Conservation (phyloP, 1,140 invertebrate species). For the Myzus persicae region DNA sequence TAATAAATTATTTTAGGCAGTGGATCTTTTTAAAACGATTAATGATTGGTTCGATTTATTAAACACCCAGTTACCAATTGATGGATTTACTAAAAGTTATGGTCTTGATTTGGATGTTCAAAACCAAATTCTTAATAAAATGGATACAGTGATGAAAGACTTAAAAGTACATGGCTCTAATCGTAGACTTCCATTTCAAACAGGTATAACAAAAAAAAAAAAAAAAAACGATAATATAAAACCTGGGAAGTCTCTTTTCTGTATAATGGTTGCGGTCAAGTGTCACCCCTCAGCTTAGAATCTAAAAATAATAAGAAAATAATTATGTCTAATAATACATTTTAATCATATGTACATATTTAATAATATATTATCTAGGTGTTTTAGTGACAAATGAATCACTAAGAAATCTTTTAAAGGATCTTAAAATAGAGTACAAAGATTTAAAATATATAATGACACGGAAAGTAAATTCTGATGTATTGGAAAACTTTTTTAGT, state of each 20-base stretch:
- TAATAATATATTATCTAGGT: neutral
- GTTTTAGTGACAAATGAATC: neutral
- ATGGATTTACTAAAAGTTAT: neutral
- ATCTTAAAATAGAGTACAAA: neutral
- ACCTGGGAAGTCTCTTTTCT: no score
- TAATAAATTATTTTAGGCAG: neutral
- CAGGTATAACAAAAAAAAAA: neutral
- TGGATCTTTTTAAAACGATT: neutral
- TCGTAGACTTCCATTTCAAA: neutral
- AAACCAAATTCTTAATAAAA: neutral
- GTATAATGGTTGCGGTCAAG: no score
- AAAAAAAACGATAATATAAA: no score
- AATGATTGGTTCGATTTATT: no score
- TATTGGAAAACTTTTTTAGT: constrained; percentile 7
- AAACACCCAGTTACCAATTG: neutral
- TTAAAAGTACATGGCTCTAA: neutral
- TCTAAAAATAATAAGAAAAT: no score
- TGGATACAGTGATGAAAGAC: neutral
- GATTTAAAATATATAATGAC: neutral
- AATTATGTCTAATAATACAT: no score
- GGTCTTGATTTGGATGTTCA: neutral
- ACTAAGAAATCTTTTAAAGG: neutral
- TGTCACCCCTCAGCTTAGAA: no score
- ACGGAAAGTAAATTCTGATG: neutral
- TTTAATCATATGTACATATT: neutral